These are phyloP conservation scores for Unio pictorum DNA, from an alignment of 2,888 invertebrate genomes.

Conservation along the genomic window DNA sequence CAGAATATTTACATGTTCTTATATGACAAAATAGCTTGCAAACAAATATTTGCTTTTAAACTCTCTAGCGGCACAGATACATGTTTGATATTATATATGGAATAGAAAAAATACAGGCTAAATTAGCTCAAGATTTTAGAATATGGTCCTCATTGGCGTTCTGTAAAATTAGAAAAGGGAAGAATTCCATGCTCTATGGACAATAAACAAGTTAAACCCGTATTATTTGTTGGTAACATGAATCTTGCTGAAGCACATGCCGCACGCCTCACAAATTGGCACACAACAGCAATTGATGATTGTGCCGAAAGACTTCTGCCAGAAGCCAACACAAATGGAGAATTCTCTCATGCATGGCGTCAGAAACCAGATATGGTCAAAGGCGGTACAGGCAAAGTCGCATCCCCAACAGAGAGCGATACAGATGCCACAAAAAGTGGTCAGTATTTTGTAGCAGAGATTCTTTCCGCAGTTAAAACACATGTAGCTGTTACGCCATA, in stretches of 20 bases:
- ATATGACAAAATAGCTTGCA: too few species aligned
- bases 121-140: too few species aligned
- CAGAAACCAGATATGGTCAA: conserved; percentile 78
- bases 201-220: too few species aligned
- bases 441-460: conserved; percentile 80
- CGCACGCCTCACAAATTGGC: conserved; percentile 29
- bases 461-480: conserved; percentile 79
- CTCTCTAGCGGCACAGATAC: too few species aligned
- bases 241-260: conserved; percentile 15
- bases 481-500: conserved; percentile 78
- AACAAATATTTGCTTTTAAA: too few species aligned
- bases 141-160: too few species aligned
- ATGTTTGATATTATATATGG: too few species aligned
- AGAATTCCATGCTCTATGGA: too few species aligned
- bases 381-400: conserved; percentile 74
- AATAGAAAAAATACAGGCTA: too few species aligned
- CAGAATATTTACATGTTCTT: too few species aligned
- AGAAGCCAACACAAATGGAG: conserved; percentile 74
- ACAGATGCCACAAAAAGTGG: conserved; percentile 79
- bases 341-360: conserved; percentile 79
- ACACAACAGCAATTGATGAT: conserved; percentile 20
- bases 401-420: conserved; percentile 76
- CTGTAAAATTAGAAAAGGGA: too few species aligned
- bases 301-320: conserved; percentile 14
- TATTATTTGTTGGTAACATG: too few species aligned